Base-by-base conservation (phyloP, 2,888 invertebrate species). In the Artemia sinica region DNA sequence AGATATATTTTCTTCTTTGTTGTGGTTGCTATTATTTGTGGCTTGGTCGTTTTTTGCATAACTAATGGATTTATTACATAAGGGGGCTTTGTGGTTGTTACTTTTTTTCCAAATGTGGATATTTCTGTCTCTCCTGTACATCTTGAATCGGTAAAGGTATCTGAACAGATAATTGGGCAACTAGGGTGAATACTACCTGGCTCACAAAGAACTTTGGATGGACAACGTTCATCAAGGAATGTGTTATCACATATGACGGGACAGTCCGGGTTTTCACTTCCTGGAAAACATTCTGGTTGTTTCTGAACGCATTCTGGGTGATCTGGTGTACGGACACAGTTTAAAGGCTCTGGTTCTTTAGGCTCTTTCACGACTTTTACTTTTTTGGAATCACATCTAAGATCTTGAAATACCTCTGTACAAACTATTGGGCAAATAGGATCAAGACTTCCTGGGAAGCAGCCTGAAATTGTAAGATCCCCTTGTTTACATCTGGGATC, bases 201-300 rank as follows among this genome's bases (percentile, higher is more conserved):
- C 14, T 58, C 9, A 9, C 63, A 58, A n/a, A 58, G 28, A 28
- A 10, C 28, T 58, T n/a, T 58, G 63, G 14, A 58, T 9, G 63
- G 63, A 58, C 63, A 58, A 9, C 63, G 63, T 58, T 58, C 63
- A 28, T 58, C 63, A 58, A 28, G n/a, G 10, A 58, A 58, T n/a
- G 14, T n/a, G 11, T 58, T 10, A 28, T n/a, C n/a, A 28, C 63
- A 58, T 9, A 58, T 28, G 63, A 58, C 9, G 63, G 63, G 63
- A 9, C 63, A 58, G 9, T 58, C 63, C 28, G 63, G 63, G 14
- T 28, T 58, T 28, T 8, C 2, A 58, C 28, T 28, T 11, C 63
- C 63, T 9, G 63, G 63, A 58, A 9, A 58, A 58, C 9, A 18
- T 8, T n/a, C 28, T n/a, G 10, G n/a, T 28, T n/a, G 14, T 18